Evolutionary conservation across 1,140 invertebrate species (phyloP), one percentile per base, ranked within the genome.

Genomic region (Conopomorpha cramerella): DNA sequence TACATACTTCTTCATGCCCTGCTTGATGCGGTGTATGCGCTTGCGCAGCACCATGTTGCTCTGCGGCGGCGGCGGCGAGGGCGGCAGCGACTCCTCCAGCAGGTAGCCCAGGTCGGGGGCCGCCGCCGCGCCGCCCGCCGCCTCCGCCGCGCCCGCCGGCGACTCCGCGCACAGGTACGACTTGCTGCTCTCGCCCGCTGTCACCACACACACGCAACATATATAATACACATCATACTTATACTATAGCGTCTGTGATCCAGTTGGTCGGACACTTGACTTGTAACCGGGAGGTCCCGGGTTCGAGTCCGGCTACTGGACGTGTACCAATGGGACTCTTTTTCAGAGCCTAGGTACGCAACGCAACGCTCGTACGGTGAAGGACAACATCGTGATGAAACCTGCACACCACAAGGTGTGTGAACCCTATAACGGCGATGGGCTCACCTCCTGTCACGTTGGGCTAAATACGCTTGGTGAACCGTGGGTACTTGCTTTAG

Each of bases 31-130:
- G 31, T 89, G 83, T 57, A 93, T 92, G 37, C 90, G 80, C 76
- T 92, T 92, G 13, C 90, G 81, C 30, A 92, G 79, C 18, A 92
- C 88, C 84, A 91, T 91, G 46, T 91, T 91, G 30, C 86, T 89
- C 55, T 89, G 90, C 10, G 88, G 88, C 39, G 85, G 84, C 30
- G 83, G 82, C 26, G 79, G 80, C 13, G 76, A 77, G 13, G 74
- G 84, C 49, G 57, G 74, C 64, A 60, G 72, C 56, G 51, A 84
- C 77, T 79, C 86, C 45, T 52, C 79, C 64, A 63, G 68, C 57
- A 58, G 76, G 70, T 49, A 82, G 64, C 40, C 71, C 30, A 39
- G 73, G 42, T 47, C 74, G 56, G 54, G 77, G 45, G 39, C 58
- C 54, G 41, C 53, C 19, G 45, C 51, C 16, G 64, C 59, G 1